Evolutionary conservation across 1,140 invertebrate species (phyloP).

Genomic region (Platyura marginata): DNA sequence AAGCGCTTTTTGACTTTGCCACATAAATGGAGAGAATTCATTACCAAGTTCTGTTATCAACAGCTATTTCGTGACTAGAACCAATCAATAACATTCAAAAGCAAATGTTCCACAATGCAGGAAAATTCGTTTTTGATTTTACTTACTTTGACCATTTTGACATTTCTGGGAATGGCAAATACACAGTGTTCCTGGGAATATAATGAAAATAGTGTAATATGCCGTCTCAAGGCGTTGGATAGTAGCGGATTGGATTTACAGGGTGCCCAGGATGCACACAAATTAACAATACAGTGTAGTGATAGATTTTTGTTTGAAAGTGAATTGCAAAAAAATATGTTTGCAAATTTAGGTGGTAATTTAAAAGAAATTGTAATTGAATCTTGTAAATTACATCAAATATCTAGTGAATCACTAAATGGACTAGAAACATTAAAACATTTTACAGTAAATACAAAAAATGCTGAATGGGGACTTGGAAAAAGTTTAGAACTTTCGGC

Average conservation of each 20-base stretch:
- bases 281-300: slow-evolving; percentile 53
- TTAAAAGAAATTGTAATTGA: slow-evolving; percentile 53
- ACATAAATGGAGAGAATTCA: too few relatives aligned
- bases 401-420: slow-evolving; percentile 58
- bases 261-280: slow-evolving; percentile 43
- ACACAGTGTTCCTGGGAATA: slow-evolving; percentile 37
- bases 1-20: too few relatives aligned
- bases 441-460: slow-evolving; percentile 52
- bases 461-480: slow-evolving; percentile 51
- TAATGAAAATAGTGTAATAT: slow-evolving; percentile 41
- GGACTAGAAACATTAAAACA: slow-evolving; percentile 55
- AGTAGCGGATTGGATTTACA: slow-evolving; percentile 41
- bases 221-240: slow-evolving; percentile 49
- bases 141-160: neutral
- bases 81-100: too few relatives aligned
- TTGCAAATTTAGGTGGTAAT: slow-evolving; percentile 44
- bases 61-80: neutral
- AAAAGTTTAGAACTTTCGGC: slow-evolving; percentile 47
- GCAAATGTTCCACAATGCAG: neutral
- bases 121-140: neutral
- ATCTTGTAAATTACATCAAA: slow-evolving; percentile 57
- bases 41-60: too few relatives aligned
- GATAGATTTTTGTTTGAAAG: slow-evolving; percentile 64
- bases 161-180: neutral
- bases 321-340: slow-evolving; percentile 44